phyloP scores from a whole-genome alignment of 2,888 invertebrate species.

The Loripinus fragilis region DNA sequence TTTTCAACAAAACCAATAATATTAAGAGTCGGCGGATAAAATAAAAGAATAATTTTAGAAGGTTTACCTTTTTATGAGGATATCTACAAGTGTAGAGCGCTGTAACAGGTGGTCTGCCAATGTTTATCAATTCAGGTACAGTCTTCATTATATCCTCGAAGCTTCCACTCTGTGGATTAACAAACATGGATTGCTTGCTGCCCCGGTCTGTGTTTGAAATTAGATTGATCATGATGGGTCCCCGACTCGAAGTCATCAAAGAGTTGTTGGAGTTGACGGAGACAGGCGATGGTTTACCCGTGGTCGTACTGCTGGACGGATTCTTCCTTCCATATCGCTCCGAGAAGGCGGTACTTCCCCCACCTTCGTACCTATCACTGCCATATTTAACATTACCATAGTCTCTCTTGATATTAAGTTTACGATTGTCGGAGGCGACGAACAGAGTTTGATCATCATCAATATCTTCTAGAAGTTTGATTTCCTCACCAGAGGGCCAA shows the following conservation, averaged over 20 bases:
- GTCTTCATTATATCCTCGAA: slow-evolving; percentile 42
- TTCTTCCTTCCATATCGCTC: slow-evolving; percentile 37
- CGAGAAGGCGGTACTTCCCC: neutral
- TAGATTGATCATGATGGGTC: slow-evolving; percentile 29
- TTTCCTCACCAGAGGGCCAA: slow-evolving; percentile 35
- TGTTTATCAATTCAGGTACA: slow-evolving; percentile 34
- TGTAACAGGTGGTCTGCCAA: slow-evolving; percentile 24
- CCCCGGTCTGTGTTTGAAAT: slow-evolving; percentile 36
- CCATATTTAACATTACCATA: slow-evolving; percentile 27
- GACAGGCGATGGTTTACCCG: slow-evolving; percentile 40
- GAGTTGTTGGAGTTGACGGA: slow-evolving; percentile 18
- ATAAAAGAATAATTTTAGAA: too few species aligned
- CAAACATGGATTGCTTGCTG: slow-evolving; percentile 33
- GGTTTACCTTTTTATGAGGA: slow-evolving; percentile 42
- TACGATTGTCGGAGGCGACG: slow-evolving; percentile 31
- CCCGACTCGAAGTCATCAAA: slow-evolving; percentile 8
- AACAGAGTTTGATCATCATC: slow-evolving; percentile 29
- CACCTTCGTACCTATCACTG: slow-evolving; percentile 6
- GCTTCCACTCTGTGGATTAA: slow-evolving; percentile 35
- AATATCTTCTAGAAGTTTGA: slow-evolving; percentile 23
- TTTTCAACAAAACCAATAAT: too few species aligned
- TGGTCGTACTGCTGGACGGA: slow-evolving; percentile 35
- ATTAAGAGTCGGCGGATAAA: too few species aligned
- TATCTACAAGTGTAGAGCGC: slow-evolving; percentile 31
- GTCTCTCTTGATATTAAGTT: neutral